Evolutionary conservation across 2,113 vertebrate genomes (phyloP), one percentile per base, ranked within the genome.

Genomic region (Xenus cinereus): DNA sequence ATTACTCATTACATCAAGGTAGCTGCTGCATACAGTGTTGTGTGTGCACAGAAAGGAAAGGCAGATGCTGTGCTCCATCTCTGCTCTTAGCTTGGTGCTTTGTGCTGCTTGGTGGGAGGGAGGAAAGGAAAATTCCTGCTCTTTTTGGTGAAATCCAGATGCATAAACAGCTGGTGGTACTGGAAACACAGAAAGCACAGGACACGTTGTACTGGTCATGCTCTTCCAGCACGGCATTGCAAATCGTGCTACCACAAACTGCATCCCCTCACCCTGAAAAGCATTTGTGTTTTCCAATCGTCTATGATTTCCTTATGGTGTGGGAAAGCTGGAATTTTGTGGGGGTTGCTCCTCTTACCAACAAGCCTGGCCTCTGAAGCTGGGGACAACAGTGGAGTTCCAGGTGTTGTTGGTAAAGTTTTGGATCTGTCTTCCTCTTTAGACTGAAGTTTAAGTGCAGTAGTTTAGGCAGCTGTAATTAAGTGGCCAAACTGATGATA

Each of bases 161-260:
- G 30, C 33, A 16, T 27, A 6, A 69, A 28, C 8, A 51, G 20
- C n/a, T 33, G 56, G 15, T 24, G 24, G 54, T 4, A 21, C 32
- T 35, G 67, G 62, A 35, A 78, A 30, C 2, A 9, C 51, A 4
- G 16, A 23, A 33, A 83, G 41, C 30, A 13, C 0, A 1, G 5
- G 26, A 4, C 39, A 10, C 17, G 12, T 7, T 1, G 0, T 17
- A 6, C 14, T 48, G 66, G 27, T 28, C 6, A 2, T 14, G 4
- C 28, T n/a, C 35, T 78, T 67, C 51, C 53, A 62, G n/a, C 19
- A 2, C 2, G 26, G 26, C 7, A 1, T 4, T 39, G 77, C 59
- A 68, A 41, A 67, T 33, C 7, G 1, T 7, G 20, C n/a, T 54
- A 50, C 37, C 48, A 4, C 32, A 28, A 59, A 13, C 21, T 6